Conservation (phyloP, 2,113 vertebrate species). For the Pycnonotus jocosus region DNA sequence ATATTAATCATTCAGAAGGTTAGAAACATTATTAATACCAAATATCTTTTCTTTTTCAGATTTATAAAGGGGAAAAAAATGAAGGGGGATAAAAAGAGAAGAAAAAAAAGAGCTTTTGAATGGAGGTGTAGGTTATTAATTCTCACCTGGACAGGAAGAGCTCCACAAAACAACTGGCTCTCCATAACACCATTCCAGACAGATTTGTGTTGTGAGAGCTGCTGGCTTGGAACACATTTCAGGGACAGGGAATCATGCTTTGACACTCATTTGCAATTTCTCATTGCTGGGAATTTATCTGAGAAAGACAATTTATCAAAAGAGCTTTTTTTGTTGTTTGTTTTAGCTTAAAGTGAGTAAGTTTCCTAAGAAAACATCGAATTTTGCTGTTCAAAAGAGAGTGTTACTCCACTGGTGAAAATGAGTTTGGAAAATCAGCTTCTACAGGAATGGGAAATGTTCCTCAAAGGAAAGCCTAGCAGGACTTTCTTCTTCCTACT, state of each 20-base stretch:
- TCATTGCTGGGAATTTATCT: not conserved
- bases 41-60: not conserved
- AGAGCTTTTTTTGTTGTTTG: not conserved
- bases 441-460: not conserved
- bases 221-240: not conserved
- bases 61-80: not conserved
- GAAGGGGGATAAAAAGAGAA: not conserved
- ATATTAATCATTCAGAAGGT: slow-evolving; percentile 37
- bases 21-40: not conserved
- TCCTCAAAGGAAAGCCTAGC: not conserved
- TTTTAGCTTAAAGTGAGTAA: not conserved
- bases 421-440: not conserved
- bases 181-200: not conserved
- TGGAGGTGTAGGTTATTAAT: not conserved
- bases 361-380: not conserved
- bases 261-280: slow-evolving; percentile 8
- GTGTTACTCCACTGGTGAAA: not conserved
- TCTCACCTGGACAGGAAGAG: not conserved
- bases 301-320: not conserved
- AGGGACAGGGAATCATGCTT: not conserved
- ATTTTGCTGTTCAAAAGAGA: not conserved
- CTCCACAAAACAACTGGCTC: not conserved
- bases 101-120: not conserved
- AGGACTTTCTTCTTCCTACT: not conserved
- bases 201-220: not conserved